A percentile compares a stretch with the other conserved stretches of the same genome.
Conservation (phyloP, 2,888 invertebrate species). For the Cheiracanthium punctorium region DNA sequence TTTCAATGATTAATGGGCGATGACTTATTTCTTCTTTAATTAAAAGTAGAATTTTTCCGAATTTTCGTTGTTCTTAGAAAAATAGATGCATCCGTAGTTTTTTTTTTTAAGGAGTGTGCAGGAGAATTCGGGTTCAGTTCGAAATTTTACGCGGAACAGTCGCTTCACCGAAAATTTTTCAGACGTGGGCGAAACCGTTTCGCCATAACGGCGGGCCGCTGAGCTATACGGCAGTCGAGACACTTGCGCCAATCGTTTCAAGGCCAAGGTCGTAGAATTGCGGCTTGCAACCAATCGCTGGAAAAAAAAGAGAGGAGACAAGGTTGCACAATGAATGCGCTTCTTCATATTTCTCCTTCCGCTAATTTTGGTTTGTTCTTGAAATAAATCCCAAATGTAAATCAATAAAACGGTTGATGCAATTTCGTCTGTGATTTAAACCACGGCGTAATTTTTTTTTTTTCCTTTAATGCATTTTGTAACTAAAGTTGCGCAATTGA, state of each 20-base stretch:
- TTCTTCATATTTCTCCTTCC: conserved; percentile 23
- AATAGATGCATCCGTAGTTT: too few relatives aligned
- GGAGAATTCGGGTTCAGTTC: too few relatives aligned
- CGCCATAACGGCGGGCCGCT: conserved; percentile 51
- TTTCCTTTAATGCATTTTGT: too few relatives aligned
- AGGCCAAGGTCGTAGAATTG: conserved; percentile 59
- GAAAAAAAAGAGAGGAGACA: conserved; percentile 24
- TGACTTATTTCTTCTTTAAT: too few relatives aligned
- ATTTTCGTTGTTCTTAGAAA: too few relatives aligned
- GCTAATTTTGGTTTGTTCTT: conserved; percentile 4
- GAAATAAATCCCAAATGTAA: not conserved
- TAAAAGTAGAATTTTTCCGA: too few relatives aligned
- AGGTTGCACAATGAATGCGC: conserved; percentile 49
- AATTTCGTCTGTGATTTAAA: not conserved
- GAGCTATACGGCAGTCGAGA: too few relatives aligned
- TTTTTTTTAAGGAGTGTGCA: too few relatives aligned
- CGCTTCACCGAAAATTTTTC: not conserved
- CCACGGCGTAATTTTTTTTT: not conserved
- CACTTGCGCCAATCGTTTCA: conserved; percentile 41
- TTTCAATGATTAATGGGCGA: too few relatives aligned
- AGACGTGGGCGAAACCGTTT: conserved; percentile 57
- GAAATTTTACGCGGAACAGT: conserved; percentile 7
- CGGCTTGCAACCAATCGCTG: conserved; percentile 38
- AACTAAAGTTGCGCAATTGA: too few relatives aligned
- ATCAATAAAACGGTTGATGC: not conserved